Evolutionary conservation across 2,888 invertebrate genomes (phyloP).

Genomic region (Chirona hameri): DNA sequence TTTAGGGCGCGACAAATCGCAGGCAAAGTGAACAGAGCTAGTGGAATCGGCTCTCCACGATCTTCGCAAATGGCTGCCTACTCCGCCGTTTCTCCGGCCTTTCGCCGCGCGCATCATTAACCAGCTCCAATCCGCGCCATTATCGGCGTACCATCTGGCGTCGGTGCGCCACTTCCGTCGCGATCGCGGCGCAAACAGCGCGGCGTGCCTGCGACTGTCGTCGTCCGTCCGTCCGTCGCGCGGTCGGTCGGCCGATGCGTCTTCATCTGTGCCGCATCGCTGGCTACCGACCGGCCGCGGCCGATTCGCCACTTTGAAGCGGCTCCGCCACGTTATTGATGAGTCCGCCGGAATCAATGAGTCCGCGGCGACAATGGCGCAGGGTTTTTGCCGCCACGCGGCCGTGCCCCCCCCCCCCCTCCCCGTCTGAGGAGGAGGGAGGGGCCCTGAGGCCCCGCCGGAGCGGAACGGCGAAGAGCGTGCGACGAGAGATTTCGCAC

Average conservation of each 20-base stretch:
- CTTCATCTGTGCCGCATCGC: background rate
- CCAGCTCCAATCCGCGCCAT: background rate
- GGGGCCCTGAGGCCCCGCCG: background rate
- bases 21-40: no score
- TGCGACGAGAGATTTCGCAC: background rate
- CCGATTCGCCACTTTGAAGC: background rate
- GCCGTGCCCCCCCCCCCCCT: no score
- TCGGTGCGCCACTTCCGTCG: background rate
- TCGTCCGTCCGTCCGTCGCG: background rate
- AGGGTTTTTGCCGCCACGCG: background rate
- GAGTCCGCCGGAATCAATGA: background rate
- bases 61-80: no score
- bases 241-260: background rate
- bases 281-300: background rate
- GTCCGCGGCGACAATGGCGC: slow-evolving; percentile 9
- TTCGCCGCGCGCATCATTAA: background rate
- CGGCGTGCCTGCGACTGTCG: background rate
- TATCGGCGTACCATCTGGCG: slow-evolving; percentile 1
- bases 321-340: background rate
- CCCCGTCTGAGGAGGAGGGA: background rate
- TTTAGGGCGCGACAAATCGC: no score
- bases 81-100: background rate
- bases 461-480: background rate
- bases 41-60: no score
- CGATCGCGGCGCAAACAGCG: background rate